Evolutionary conservation across 2,797 vertebrate species (phyloP).

Genomic region (Brachymystax lenok): DNA sequence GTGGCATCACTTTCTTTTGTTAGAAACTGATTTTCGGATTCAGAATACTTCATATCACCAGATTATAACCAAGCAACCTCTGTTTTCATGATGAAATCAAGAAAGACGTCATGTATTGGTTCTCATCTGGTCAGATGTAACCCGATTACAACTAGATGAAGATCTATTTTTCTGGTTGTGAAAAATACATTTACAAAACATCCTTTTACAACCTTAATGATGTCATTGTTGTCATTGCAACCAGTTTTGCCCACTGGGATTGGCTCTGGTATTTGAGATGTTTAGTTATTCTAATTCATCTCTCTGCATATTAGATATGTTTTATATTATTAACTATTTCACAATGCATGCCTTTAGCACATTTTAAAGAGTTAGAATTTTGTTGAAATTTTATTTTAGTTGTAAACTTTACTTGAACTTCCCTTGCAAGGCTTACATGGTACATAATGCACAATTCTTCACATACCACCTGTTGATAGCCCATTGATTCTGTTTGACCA

Average conservation of each 20-base stretch:
- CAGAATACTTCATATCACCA: not conserved
- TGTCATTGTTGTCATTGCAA: not conserved
- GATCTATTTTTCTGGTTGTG: not conserved
- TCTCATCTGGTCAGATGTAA: not conserved
- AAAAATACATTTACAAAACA: not conserved
- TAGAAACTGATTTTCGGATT: not conserved
- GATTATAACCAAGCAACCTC: not conserved
- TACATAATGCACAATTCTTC: constrained; percentile 52
- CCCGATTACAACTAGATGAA: not conserved
- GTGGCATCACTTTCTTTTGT: too few species aligned
- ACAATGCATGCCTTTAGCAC: not conserved
- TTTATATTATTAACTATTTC: not conserved
- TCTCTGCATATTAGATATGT: constrained; percentile 40
- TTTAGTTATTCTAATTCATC: not conserved
- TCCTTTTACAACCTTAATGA: not conserved
- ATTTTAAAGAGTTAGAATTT: not conserved
- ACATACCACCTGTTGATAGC: constrained; percentile 43
- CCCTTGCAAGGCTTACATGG: constrained; percentile 44
- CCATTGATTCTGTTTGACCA: not conserved
- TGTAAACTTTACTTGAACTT: constrained; percentile 53
- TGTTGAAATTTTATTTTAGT: not conserved
- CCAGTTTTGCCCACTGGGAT: not conserved
- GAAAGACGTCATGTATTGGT: not conserved
- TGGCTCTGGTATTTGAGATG: not conserved
- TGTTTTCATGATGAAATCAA: not conserved